Percentiles rank a stretch among this genome's conserved stretches.
Evolutionary conservation across 2,113 vertebrate species (phyloP).

Genomic region (Proteles cristata): DNA sequence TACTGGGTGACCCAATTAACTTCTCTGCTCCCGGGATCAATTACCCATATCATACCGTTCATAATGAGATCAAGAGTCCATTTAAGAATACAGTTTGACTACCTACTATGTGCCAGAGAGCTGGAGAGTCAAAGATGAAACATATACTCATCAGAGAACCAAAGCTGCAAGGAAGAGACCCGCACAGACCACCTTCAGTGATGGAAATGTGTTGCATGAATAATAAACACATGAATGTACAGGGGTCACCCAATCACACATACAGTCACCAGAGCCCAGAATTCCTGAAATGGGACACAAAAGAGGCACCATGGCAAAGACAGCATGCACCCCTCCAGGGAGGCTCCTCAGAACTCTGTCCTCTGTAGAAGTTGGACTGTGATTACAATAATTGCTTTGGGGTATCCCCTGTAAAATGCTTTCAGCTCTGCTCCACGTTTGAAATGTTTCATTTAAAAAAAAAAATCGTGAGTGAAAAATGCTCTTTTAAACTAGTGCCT

Average conservation of each 20-base stretch:
- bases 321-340: neutral
- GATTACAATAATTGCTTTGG: neutral
- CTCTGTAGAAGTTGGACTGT: neutral
- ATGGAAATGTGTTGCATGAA: neutral
- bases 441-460: neutral
- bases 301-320: neutral
- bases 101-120: neutral
- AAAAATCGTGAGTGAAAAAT: neutral
- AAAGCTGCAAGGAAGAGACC: neutral
- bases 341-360: neutral
- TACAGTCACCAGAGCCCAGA: neutral
- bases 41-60: neutral
- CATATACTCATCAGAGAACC: neutral
- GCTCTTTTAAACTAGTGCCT: neutral
- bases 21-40: neutral
- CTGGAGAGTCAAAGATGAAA: neutral
- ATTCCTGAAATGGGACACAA: neutral
- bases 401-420: neutral
- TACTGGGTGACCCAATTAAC: neutral
- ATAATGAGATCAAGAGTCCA: neutral
- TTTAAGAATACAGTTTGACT: neutral
- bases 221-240: neutral
- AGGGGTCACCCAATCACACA: neutral
- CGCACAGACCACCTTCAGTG: rapidly evolving
- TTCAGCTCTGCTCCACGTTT: neutral